These are phyloP conservation scores for Strigamia crassipes DNA, from an alignment of 2,888 invertebrate genomes.

Conservation along the genomic window DNA sequence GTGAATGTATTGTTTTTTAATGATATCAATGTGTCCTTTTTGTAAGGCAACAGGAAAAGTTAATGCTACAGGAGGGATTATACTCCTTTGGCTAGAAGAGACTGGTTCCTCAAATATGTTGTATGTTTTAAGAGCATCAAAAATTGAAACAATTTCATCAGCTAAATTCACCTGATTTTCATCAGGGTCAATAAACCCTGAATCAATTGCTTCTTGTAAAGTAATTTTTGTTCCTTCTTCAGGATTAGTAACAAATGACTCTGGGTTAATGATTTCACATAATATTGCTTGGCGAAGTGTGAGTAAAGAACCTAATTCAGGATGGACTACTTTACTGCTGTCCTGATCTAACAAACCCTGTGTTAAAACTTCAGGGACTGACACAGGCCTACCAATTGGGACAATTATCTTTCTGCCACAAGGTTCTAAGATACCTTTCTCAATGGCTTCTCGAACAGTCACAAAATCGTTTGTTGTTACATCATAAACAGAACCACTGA, in stretches of 20 bases:
- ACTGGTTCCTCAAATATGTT: constrained; percentile 66
- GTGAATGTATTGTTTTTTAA: constrained; percentile 59
- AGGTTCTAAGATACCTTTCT: constrained; percentile 78
- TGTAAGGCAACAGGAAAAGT: constrained; percentile 59
- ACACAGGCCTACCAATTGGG: constrained; percentile 78
- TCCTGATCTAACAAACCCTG: constrained; percentile 81
- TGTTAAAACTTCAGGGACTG: constrained; percentile 79
- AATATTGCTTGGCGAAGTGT: constrained; percentile 79
- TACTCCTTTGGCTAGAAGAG: constrained; percentile 61
- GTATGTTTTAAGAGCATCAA: constrained; percentile 51
- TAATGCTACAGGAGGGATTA: constrained; percentile 72
- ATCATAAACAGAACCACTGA: constrained; percentile 66
- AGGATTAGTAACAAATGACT: constrained; percentile 70
- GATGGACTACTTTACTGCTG: constrained; percentile 78
- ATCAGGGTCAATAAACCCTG: constrained; percentile 80
- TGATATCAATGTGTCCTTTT: constrained; percentile 59
- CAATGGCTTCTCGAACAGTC: constrained; percentile 81
- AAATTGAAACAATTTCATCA: constrained; percentile 52
- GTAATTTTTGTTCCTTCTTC: constrained; percentile 71
- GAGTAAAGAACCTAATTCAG: constrained; percentile 79
- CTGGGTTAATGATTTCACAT: constrained; percentile 70
- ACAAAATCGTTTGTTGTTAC: constrained; percentile 78
- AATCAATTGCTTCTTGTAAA: constrained; percentile 79
- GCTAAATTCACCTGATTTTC: constrained; percentile 74
- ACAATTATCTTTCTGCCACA: constrained; percentile 73